Evolutionary conservation across 1,140 invertebrate species (phyloP), one percentile per base, ranked within the genome.

Genomic region (Achatina immaculata): DNA sequence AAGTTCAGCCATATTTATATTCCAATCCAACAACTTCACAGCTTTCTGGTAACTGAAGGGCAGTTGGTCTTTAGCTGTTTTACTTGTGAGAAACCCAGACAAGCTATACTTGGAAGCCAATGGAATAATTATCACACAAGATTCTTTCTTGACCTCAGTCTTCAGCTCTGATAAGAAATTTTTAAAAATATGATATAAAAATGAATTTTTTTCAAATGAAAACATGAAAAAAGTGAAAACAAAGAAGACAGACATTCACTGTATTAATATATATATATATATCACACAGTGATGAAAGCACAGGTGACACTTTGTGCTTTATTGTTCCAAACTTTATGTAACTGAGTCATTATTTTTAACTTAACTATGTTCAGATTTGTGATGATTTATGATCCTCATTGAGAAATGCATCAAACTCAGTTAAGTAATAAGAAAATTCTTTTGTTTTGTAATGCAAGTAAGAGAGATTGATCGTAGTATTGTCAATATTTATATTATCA

Each of bases 41-140:
- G 72, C 38, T 19, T 51, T 40, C 9, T 55, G n/a, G 38, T 82
- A 68, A 34, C 75, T 55, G 62, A 84, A 36, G 24, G 38, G 36
- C 40, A 58, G 9, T n/a, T 78, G 36, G 2, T 51, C 9, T 0
- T 0, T 34, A 14, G 19, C 45, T 19, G 28, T 73, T 42, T 76
- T 68, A 36, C 28, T 28, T 6, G 16, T 7, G 21, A 84, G 69
- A 58, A 74, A 82, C 28, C 14, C 31, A 21, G 81, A 74, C 24
- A 80, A 42, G 69, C 81, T 81, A 7, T 66, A 11, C 75, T 82
- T 51, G 7, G 77, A 78, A n/a, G 42, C 71, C 21, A 80, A 40
- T 0, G 83, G 83, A 19, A 84, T 58, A 24, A 84, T 74, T 36
- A 84, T 24, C 31, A 80, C 42, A 36, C 82, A 72, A 34, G 76